Conservation (phyloP, 30 jellyfish, hydroid and myxozoan genomes). For the Catostylus mosaicus region DNA sequence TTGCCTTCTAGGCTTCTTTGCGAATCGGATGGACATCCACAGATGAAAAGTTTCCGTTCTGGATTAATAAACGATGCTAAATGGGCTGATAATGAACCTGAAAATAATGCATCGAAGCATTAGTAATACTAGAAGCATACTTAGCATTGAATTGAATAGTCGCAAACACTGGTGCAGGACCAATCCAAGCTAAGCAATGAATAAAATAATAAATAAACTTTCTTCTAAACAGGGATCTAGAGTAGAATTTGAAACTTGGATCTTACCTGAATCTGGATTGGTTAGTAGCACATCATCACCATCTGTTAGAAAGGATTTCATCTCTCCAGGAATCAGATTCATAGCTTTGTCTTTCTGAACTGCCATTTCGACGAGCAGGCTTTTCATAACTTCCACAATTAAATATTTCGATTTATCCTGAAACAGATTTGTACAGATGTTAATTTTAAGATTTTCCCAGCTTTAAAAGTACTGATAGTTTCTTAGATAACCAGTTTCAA, state of each 20-base stretch:
- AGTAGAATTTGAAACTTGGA: not conserved
- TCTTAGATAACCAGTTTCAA: too few relatives aligned
- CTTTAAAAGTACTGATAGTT: too few relatives aligned
- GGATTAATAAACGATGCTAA: constrained; percentile 63
- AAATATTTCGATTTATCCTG: constrained; percentile 65
- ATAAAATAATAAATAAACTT: too few relatives aligned
- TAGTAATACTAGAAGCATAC: too few relatives aligned
- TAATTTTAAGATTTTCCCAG: too few relatives aligned
- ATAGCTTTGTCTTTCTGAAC: constrained; percentile 63
- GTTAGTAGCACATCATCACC: constrained; percentile 71
- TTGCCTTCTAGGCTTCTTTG: constrained; percentile 14
- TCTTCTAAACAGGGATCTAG: too few relatives aligned
- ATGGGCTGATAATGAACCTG: constrained; percentile 77
- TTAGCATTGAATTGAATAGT: too few relatives aligned
- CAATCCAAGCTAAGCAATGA: too few relatives aligned
- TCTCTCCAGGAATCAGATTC: constrained; percentile 61
- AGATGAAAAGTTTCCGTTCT: constrained; percentile 59
- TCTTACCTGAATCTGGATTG: constrained; percentile 77
- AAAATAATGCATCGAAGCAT: not conserved
- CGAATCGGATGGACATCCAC: constrained; percentile 56
- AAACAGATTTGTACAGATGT: not conserved
- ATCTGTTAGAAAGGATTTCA: constrained; percentile 49
- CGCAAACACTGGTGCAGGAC: too few relatives aligned
- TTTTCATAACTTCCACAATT: constrained; percentile 59
- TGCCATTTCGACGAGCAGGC: constrained; percentile 63